Evolutionary conservation across 2,888 invertebrate genomes (phyloP).

Genomic region (Corythucha ciliata): DNA sequence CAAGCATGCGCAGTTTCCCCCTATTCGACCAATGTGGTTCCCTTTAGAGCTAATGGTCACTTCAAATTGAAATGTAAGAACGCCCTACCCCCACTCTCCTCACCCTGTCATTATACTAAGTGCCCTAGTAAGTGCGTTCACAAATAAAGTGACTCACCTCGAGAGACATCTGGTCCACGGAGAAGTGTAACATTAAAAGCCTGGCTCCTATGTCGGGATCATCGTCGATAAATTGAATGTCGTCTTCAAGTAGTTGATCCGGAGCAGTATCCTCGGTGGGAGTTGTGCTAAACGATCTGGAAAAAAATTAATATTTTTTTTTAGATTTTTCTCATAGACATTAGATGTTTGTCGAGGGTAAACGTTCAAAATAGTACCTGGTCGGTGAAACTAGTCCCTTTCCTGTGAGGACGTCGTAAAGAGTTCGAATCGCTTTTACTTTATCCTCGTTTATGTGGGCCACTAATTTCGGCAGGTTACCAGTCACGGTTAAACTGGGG

Average conservation of each 20-base stretch:
- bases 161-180: slow-evolving; percentile 75
- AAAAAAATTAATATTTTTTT: neutral
- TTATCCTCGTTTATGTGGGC: slow-evolving; percentile 88
- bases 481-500: slow-evolving; percentile 73
- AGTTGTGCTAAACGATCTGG: slow-evolving; percentile 31
- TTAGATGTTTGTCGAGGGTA: neutral
- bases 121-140: neutral
- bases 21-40: no score
- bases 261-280: slow-evolving; percentile 30
- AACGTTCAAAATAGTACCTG: slow-evolving; percentile 32
- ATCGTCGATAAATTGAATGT: slow-evolving; percentile 25
- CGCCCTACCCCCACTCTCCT: no score
- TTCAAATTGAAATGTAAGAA: no score
- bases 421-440: slow-evolving; percentile 55
- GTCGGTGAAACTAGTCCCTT: slow-evolving; percentile 45
- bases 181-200: slow-evolving; percentile 73
- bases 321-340: neutral
- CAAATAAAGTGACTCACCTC: slow-evolving; percentile 46
- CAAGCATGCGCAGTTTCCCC: no score
- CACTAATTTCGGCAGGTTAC: slow-evolving; percentile 75
- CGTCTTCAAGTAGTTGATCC: slow-evolving; percentile 18
- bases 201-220: slow-evolving; percentile 41
- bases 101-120: neutral
- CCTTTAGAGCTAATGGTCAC: neutral
- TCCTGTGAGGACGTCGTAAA: slow-evolving; percentile 44